Evolutionary conservation across 1,140 invertebrate genomes (phyloP), one percentile per base, ranked within the genome.

Genomic region (Listronotus oregonensis): DNA sequence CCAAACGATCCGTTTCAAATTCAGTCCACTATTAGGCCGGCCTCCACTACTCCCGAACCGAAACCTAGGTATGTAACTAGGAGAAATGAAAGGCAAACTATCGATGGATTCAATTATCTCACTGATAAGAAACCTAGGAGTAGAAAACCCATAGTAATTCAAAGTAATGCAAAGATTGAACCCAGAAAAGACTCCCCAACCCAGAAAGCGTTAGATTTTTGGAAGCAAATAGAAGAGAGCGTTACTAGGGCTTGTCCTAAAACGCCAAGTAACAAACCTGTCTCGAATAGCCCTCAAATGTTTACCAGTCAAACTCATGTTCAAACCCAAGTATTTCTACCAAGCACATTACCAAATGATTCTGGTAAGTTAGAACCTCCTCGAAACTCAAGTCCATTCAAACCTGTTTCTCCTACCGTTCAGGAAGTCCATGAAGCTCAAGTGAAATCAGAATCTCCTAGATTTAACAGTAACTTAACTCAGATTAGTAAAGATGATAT

Each of bases 111-210:
- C 71, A 80, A 87, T 64, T 89, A 89, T 72, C 83, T 86, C 61
- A 85, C 87, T 3, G 87, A 89, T 78, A 85, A 86, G 64, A 85
- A 84, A 64, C 86, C 87, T 4, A 78, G 87, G 65, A 88, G 86
- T 55, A 74, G 87, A 32, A 84, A 85, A 73, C 87, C 87, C 21
- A 88, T 89, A 46, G 71, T 75, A 46, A 78, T 78, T 14, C 76
- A 77, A 40, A 64, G 66, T 10, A 63, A 50, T 17, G 46, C 67
- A 44, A 65, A 64, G 10, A 42, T 65, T 10, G 62, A 64, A 21
- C 42, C 42, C 17, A 55, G 66, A 49, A 67, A 72, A 34, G 64
- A 67, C 14, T 68, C 46, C 3, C 62, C 54, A 5, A 62, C 69
- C 9, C 60, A 71, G 44, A 73, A 74, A 75, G 83, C 85, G 10